Evolutionary conservation across 2,113 vertebrate species (phyloP), one percentile per base, ranked within the genome.

Genomic region (Euleptes europaea): DNA sequence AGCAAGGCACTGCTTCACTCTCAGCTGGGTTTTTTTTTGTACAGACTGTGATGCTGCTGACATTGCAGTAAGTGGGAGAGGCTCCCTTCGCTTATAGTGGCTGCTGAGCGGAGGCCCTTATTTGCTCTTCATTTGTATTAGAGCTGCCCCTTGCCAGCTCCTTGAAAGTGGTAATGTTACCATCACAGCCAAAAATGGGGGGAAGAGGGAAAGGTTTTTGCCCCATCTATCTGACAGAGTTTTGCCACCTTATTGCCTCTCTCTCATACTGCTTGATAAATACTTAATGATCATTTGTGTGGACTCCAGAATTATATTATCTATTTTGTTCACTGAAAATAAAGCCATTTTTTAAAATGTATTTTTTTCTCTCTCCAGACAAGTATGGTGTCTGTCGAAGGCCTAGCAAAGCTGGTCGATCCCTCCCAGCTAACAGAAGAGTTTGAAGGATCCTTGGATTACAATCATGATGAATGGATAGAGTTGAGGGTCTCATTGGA

Each of bases 381-480:
- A 66, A 99, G 96, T 93, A 98, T 99, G 98, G 99, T 99, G 83
- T 99, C 99, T 1, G 98, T 99, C 73, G 99, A 99, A 94, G 99
- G 99, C 66, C 96, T 99, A 88, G 94, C 98, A 4, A 99, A 99
- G 89, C 97, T 99, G 3, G 99, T 99, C 92, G 99, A 99, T 92
- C 98, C 98, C 21, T 99, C 99, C 63, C 99, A 99, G 94, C 96
- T 99, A 93, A 99, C 98, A 0, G 98, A 99, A 26, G 98, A 99
- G 91, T 99, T 99, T 15, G 99, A 99, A 57, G 99, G 99, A 74
- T 98, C 98, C 23, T 93, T 99, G 96, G 98, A 99, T 93, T 99
- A 99, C 93, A 98, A 99, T 95, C 98, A 99, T 0, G 98, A 99
- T 70, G 98, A 99, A 90, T 99, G 99, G 99, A 98, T 99, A 77